Evolutionary conservation across 2,888 invertebrate genomes (phyloP).

Genomic region (Pseudococcus longispinus): DNA sequence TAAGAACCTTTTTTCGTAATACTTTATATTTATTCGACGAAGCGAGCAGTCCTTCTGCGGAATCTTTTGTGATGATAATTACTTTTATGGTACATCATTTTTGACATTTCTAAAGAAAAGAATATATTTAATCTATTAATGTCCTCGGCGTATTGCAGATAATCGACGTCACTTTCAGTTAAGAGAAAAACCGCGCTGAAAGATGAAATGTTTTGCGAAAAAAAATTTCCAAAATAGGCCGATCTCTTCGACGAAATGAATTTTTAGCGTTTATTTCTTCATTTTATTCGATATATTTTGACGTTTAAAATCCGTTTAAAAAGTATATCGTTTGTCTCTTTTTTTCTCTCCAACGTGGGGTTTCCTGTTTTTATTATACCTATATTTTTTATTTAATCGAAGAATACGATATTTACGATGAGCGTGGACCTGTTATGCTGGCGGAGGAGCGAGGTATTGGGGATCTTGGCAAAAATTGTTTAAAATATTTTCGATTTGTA

Average conservation of each 20-base stretch:
- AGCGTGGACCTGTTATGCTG: background rate
- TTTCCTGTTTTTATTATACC: background rate
- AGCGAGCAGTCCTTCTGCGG: constrained; percentile 3
- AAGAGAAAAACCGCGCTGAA: background rate
- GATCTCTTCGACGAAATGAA: background rate
- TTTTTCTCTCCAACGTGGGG: background rate
- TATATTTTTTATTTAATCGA: background rate
- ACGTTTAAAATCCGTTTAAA: background rate
- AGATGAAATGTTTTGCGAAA: constrained; percentile 22
- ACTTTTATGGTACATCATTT: constrained; percentile 44
- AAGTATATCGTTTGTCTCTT: background rate
- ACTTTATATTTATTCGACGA: constrained; percentile 44
- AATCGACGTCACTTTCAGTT: constrained; percentile 38
- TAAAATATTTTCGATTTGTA: no score
- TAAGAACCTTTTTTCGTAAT: background rate
- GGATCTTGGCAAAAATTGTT: no score
- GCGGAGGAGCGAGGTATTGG: no score
- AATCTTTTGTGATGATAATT: constrained; percentile 42
- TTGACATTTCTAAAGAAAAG: constrained; percentile 37
- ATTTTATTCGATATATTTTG: constrained; percentile 19
- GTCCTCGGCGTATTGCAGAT: constrained; percentile 23
- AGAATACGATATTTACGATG: background rate
- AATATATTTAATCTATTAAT: constrained; percentile 46
- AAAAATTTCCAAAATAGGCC: background rate
- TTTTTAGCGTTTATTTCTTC: background rate